Evolutionary conservation across 2,888 invertebrate genomes (phyloP).

Genomic region (Liopterus haemorrhoidalis): DNA sequence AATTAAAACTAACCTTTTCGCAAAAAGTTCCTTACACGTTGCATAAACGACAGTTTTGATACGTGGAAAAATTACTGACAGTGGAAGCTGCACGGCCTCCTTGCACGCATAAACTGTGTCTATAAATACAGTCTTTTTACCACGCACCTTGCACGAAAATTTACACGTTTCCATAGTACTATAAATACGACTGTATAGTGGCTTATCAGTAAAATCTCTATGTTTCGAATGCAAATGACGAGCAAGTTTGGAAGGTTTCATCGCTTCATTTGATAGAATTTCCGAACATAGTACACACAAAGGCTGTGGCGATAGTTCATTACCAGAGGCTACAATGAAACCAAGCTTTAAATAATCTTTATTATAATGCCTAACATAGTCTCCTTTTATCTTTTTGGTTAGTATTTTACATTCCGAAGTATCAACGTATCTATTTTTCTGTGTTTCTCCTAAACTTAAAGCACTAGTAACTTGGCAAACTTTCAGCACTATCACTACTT

Average conservation of each 20-base stretch:
- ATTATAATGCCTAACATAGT: neutral
- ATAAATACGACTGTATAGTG: too few relatives aligned
- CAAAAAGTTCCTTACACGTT: too few relatives aligned
- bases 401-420: constrained; percentile 1
- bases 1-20: too few relatives aligned
- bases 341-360: constrained; percentile 18
- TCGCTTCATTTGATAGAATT: constrained; percentile 22
- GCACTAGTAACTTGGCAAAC: constrained; percentile 1
- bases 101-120: too few relatives aligned
- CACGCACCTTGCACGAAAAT: too few relatives aligned
- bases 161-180: too few relatives aligned
- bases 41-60: too few relatives aligned
- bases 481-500: neutral
- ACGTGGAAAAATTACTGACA: too few relatives aligned
- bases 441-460: neutral
- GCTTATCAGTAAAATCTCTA: too few relatives aligned
- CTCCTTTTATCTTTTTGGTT: too few relatives aligned
- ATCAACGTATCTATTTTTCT: neutral
- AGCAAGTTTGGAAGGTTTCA: constrained; percentile 26
- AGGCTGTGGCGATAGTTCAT: constrained; percentile 19
- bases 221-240: constrained; percentile 14
- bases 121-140: too few relatives aligned
- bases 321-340: constrained; percentile 13
- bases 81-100: too few relatives aligned
- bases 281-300: constrained; percentile 25